Conservation (phyloP, 2,797 vertebrate genomes). For the Tragelaphus oryx region DNA sequence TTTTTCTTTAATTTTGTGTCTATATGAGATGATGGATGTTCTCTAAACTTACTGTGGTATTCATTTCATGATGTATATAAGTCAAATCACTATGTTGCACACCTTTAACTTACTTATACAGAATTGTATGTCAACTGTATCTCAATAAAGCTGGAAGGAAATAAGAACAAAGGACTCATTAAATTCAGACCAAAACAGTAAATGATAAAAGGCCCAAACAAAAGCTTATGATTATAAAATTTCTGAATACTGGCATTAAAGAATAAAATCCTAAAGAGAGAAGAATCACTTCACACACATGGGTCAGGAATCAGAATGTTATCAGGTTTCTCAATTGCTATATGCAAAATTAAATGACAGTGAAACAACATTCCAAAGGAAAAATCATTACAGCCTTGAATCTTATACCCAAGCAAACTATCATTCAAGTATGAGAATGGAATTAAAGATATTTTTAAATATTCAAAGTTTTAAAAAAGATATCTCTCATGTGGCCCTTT, state of each 20-base stretch:
- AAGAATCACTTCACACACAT: not conserved
- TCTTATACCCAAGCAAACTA: not conserved
- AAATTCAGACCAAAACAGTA: not conserved
- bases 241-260: not conserved
- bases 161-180: not conserved
- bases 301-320: not conserved
- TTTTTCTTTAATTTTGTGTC: not conserved
- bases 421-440: not conserved
- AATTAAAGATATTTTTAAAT: slow-evolving; percentile 16
- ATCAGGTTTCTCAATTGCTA: not conserved
- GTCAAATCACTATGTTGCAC: not conserved
- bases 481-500: not conserved
- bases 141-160: not conserved
- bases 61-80: not conserved
- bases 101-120: not conserved
- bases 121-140: not conserved
- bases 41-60: not conserved
- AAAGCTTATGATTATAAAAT: not conserved
- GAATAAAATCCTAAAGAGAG: not conserved
- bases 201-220: not conserved
- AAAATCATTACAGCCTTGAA: not conserved
- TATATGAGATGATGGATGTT: not conserved
- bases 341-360: not conserved
- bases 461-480: not conserved
- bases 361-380: not conserved